Conservation (phyloP, 2,888 invertebrate genomes). For the Bruchidius siliquastri region DNA sequence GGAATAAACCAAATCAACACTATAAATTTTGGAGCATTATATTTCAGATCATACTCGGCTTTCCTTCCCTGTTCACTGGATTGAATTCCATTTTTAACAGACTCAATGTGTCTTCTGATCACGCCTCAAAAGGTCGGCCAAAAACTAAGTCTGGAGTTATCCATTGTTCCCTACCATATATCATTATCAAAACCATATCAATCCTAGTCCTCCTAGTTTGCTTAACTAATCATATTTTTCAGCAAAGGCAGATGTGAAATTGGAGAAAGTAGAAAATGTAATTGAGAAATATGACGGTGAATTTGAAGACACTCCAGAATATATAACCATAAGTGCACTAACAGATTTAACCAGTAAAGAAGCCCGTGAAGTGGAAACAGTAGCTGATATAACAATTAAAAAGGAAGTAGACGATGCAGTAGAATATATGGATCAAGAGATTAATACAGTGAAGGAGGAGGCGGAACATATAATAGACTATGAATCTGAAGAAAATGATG, state of each 20-base stretch:
- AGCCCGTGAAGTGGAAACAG: not conserved
- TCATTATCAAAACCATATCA: too few species aligned
- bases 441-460: not conserved
- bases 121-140: too few species aligned
- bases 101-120: too few species aligned
- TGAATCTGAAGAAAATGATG: not conserved
- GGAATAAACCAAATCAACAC: too few species aligned
- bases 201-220: too few species aligned
- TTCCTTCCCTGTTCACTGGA: too few species aligned
- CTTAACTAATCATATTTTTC: not conserved
- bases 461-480: not conserved
- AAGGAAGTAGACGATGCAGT: not conserved
- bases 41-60: too few species aligned
- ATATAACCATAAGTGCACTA: not conserved
- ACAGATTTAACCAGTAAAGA: not conserved
- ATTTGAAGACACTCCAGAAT: not conserved
- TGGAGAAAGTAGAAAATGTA: not conserved
- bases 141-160: too few species aligned
- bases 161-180: too few species aligned
- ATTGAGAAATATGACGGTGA: not conserved
- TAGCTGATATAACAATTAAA: not conserved
- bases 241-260: not conserved
- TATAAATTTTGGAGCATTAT: too few species aligned
- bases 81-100: too few species aligned
- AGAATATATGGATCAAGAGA: not conserved